Evolutionary conservation across 2,888 invertebrate species (phyloP).

Genomic region (Drosophila nigritarsus): DNA sequence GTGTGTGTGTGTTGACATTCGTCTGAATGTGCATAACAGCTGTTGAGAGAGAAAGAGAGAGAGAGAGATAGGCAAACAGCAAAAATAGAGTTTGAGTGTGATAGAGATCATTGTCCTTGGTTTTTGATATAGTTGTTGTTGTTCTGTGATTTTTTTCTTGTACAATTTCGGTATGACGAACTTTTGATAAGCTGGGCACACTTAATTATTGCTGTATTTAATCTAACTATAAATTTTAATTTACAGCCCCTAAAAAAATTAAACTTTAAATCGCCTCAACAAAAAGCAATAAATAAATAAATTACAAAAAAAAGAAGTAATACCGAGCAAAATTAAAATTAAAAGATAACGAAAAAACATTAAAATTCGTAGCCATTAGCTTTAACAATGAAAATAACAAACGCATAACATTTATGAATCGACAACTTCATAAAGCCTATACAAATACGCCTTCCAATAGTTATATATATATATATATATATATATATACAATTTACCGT

Average conservation of each 20-base stretch:
- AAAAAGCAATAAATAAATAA: slow-evolving; percentile 54
- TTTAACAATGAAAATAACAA: slow-evolving; percentile 54
- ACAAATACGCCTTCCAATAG: slow-evolving; percentile 77
- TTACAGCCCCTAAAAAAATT: slow-evolving; percentile 40
- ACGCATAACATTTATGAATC: slow-evolving; percentile 60
- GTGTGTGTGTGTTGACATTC: slow-evolving; percentile 11
- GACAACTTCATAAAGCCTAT: slow-evolving; percentile 66
- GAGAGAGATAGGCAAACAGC: neutral
- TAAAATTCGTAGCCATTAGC: slow-evolving; percentile 67
- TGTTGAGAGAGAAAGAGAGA: slow-evolving; percentile 20
- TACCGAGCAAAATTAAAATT: slow-evolving; percentile 15
- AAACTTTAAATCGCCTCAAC: slow-evolving; percentile 45
- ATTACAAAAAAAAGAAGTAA: slow-evolving; percentile 16
- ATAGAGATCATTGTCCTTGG: slow-evolving; percentile 26
- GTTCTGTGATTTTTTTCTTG: slow-evolving; percentile 18
- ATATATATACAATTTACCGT: slow-evolving; percentile 58
- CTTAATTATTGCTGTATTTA: slow-evolving; percentile 1
- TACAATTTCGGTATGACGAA: slow-evolving; percentile 15
- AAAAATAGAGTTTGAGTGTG: neutral
- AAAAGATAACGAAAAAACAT: slow-evolving; percentile 18
- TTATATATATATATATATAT: slow-evolving; percentile 55
- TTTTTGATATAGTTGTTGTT: slow-evolving; percentile 39
- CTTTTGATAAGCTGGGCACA: slow-evolving; percentile 29
- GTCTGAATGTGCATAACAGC: slow-evolving; percentile 33
- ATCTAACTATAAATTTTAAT: slow-evolving; percentile 35